Percentiles rank a stretch among this genome's conserved stretches.
phyloP scores from a whole-genome alignment of 2,797 vertebrate species.

The Hoplostethus atlanticus region DNA sequence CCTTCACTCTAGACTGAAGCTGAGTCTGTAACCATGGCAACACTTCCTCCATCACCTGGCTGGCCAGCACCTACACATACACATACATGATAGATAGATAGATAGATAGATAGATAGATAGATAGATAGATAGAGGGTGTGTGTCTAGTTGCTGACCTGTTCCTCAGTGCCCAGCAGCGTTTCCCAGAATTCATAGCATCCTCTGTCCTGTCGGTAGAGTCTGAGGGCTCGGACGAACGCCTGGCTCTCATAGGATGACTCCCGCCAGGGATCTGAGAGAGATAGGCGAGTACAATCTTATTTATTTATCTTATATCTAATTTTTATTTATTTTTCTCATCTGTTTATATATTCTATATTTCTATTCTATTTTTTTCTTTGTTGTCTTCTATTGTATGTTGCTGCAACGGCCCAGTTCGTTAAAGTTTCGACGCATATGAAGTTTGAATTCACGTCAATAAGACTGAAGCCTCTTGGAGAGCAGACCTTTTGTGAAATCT shows the following conservation, averaged over 20 bases:
- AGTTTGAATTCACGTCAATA: too few species aligned
- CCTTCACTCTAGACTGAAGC: constrained; percentile 90
- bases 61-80: constrained; percentile 86
- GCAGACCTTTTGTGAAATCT: not conserved
- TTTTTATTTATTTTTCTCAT: too few species aligned
- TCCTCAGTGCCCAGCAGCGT: constrained; percentile 88
- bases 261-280: constrained; percentile 58
- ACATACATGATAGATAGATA: not conserved
- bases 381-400: too few species aligned
- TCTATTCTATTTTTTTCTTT: too few species aligned
- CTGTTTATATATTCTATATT: too few species aligned
- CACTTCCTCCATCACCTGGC: constrained; percentile 93
- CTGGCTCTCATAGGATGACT: constrained; percentile 83
- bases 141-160: constrained; percentile 79
- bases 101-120: not conserved
- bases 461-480: too few species aligned
- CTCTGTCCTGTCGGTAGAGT: constrained; percentile 91
- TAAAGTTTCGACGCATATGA: too few species aligned
- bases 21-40: constrained; percentile 91
- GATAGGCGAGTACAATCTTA: too few species aligned
- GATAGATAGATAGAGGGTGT: not conserved
- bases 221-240: constrained; percentile 89
- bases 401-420: too few species aligned
- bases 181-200: constrained; percentile 91
- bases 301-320: too few species aligned